A percentile compares a stretch with the other conserved stretches of the same genome.
These are phyloP conservation scores for Agrotis clavis DNA, from an alignment of 2,888 invertebrate genomes.

Conservation along the genomic window DNA sequence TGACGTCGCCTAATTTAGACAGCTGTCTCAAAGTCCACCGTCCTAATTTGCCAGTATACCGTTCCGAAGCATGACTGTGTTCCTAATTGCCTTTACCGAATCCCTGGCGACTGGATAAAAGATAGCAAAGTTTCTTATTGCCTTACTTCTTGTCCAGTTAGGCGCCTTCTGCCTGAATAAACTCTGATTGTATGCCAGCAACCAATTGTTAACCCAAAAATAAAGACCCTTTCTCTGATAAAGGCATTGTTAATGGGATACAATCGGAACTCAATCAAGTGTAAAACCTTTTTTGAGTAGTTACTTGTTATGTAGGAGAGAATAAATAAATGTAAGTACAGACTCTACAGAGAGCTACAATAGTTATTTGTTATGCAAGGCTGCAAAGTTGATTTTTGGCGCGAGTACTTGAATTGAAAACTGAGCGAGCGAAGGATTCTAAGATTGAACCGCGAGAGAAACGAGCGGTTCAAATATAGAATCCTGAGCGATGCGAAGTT, in stretches of 20 bases:
- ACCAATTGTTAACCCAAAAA: slow-evolving; percentile 48
- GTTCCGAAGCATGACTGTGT: slow-evolving; percentile 43
- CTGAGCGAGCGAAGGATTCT: no score
- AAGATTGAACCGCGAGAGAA: no score
- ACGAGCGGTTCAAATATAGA: no score
- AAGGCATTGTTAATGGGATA: slow-evolving; percentile 41
- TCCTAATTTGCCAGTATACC: slow-evolving; percentile 51
- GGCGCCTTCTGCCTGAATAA: slow-evolving; percentile 42
- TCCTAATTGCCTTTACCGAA: slow-evolving; percentile 54
- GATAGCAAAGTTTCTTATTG: slow-evolving; percentile 42
- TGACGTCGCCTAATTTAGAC: slow-evolving; percentile 55
- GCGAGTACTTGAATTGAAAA: no score
- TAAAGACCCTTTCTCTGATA: slow-evolving; percentile 28
- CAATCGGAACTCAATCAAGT: slow-evolving; percentile 49
- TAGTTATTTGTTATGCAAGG: no score
- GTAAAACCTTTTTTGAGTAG: slow-evolving; percentile 31
- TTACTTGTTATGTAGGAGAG: slow-evolving; percentile 15
- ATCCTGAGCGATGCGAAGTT: no score
- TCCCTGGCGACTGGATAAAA: slow-evolving; percentile 43
- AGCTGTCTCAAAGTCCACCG: slow-evolving; percentile 56
- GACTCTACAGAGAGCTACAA: neutral
- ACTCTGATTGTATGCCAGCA: slow-evolving; percentile 50
- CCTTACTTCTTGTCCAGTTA: slow-evolving; percentile 21
- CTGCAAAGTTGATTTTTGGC: no score
- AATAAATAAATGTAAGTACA: slow-evolving; percentile 3